Percentiles rank a stretch among this genome's conserved stretches.
phyloP scores from a whole-genome alignment of 2,888 invertebrate genomes.

The Raillietiella orientalis region DNA sequence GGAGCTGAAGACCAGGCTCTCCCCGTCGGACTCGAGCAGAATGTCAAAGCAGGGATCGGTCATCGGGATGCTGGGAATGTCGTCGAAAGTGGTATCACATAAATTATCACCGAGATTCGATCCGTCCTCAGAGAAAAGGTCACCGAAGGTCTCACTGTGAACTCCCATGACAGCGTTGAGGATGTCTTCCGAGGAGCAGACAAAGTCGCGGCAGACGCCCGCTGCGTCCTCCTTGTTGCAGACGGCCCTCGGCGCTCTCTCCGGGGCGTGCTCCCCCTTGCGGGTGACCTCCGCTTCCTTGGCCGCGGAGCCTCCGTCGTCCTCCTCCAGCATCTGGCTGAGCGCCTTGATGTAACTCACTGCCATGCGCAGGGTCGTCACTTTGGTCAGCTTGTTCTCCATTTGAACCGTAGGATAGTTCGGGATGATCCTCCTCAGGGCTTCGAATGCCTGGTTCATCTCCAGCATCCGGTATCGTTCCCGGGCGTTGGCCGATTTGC shows the following conservation, averaged over 20 bases:
- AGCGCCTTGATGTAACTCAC: slow-evolving; percentile 56
- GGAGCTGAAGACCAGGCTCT: slow-evolving; percentile 15
- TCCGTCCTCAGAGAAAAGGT: slow-evolving; percentile 11
- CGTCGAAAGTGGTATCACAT: slow-evolving; percentile 10
- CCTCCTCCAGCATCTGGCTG: slow-evolving; percentile 22
- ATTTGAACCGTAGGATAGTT: slow-evolving; percentile 6
- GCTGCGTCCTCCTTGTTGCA: not conserved
- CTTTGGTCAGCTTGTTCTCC: slow-evolving; percentile 52
- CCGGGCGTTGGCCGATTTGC: slow-evolving; percentile 63
- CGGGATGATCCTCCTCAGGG: slow-evolving; percentile 40
- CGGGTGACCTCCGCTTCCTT: no score
- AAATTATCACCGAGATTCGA: slow-evolving; percentile 11
- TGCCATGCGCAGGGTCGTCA: slow-evolving; percentile 50
- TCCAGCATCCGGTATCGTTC: slow-evolving; percentile 62
- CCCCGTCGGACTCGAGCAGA: slow-evolving; percentile 23
- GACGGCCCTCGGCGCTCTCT: not conserved
- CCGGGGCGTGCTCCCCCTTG: slow-evolving; percentile 4
- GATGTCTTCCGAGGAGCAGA: slow-evolving; percentile 8
- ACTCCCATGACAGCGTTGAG: not conserved
- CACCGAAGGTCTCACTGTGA: slow-evolving; percentile 9
- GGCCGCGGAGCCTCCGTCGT: not conserved
- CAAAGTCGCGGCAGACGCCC: slow-evolving; percentile 8
- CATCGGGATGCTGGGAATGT: slow-evolving; percentile 9
- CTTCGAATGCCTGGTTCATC: slow-evolving; percentile 62
- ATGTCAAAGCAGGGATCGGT: slow-evolving; percentile 14